A percentile compares a stretch with the other conserved stretches of the same genome.
Evolutionary conservation across 2,888 invertebrate genomes (phyloP).

Genomic region (Horisme vitalbata): DNA sequence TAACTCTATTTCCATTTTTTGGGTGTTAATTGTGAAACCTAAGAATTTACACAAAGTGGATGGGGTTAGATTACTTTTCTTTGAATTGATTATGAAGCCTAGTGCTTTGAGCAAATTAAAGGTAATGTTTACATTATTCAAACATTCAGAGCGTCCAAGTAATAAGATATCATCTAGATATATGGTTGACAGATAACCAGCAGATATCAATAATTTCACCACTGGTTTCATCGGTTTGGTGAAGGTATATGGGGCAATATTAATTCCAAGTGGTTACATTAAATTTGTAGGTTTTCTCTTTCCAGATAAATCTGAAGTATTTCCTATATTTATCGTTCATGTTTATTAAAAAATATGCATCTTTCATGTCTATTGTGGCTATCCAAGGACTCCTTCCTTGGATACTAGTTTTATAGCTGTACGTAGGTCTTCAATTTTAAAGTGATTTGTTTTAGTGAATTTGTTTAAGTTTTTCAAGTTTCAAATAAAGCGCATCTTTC

Average conservation of each 20-base stretch:
- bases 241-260: slow-evolving; percentile 19
- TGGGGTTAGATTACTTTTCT: neutral
- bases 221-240: slow-evolving; percentile 26
- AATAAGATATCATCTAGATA: slow-evolving; percentile 26
- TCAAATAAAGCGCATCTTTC: slow-evolving; percentile 16
- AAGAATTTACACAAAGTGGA: neutral
- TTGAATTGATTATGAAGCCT: neutral
- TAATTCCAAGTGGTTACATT: slow-evolving; percentile 19
- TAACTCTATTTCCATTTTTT: neutral
- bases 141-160: slow-evolving; percentile 7
- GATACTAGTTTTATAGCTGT: slow-evolving; percentile 19
- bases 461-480: slow-evolving; percentile 21
- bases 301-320: slow-evolving; percentile 12
- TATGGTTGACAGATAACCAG: slow-evolving; percentile 18
- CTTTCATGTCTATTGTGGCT: slow-evolving; percentile 23
- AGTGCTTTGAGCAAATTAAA: neutral
- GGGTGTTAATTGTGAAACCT: neutral
- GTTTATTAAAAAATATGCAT: slow-evolving; percentile 22
- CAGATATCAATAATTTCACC: slow-evolving; percentile 12
- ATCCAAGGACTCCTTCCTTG: slow-evolving; percentile 8
- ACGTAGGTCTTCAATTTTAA: slow-evolving; percentile 30
- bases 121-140: neutral
- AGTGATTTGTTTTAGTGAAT: slow-evolving; percentile 22
- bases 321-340: slow-evolving; percentile 6
- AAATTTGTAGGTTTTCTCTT: slow-evolving; percentile 13